Evolutionary conservation across 2,797 vertebrate species (phyloP).

Genomic region (Schizothorax lantsangensis): DNA sequence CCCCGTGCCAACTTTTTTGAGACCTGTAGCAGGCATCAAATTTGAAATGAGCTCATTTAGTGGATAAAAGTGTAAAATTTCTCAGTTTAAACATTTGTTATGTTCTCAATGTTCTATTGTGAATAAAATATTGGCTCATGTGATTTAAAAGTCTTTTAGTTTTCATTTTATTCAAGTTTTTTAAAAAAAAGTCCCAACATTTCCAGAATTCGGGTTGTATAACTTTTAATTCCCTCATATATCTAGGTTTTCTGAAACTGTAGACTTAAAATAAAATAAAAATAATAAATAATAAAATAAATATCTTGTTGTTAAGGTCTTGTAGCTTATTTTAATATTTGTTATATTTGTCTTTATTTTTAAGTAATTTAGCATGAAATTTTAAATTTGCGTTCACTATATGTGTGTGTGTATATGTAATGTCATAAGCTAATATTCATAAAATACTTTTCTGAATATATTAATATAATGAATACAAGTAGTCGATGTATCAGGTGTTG

Average conservation of each 20-base stretch:
- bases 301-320: background rate
- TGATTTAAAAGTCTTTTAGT: too few species aligned
- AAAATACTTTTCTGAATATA: background rate
- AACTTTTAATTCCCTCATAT: background rate
- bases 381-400: too few species aligned
- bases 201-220: too few species aligned
- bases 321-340: background rate
- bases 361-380: background rate
- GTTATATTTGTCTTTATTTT: background rate
- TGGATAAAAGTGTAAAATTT: too few species aligned
- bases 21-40: too few species aligned
- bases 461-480: background rate
- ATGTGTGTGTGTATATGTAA: background rate
- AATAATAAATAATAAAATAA: background rate
- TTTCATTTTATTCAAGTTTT: too few species aligned
- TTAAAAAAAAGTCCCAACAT: too few species aligned
- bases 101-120: too few species aligned
- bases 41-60: too few species aligned
- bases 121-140: too few species aligned
- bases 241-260: background rate
- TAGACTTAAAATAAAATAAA: background rate
- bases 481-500: background rate
- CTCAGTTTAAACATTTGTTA: too few species aligned
- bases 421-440: background rate
- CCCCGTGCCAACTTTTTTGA: too few species aligned